phyloP scores from a whole-genome alignment of 2,797 vertebrate species.

The Euthynnus affinis region DNA sequence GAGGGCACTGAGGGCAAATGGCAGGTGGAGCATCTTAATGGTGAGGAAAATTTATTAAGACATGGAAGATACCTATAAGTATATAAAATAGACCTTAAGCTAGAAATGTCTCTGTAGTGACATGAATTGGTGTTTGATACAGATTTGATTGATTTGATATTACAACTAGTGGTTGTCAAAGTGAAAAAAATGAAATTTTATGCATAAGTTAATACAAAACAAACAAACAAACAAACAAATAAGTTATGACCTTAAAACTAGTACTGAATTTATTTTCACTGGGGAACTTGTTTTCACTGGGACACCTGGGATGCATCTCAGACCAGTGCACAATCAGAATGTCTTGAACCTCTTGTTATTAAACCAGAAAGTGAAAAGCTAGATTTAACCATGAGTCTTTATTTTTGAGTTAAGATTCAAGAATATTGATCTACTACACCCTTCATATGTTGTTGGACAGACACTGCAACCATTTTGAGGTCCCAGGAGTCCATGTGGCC shows the following conservation, averaged over 20 bases:
- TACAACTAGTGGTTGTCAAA: background rate
- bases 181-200: background rate
- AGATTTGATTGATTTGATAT: background rate
- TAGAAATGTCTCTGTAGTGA: background rate
- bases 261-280: background rate
- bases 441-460: slow-evolving; percentile 57
- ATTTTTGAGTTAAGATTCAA: background rate
- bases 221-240: background rate
- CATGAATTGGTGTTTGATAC: too few relatives aligned
- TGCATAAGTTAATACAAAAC: background rate
- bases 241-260: too few relatives aligned
- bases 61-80: background rate
- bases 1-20: slow-evolving; percentile 84
- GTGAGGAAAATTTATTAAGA: background rate
- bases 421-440: background rate
- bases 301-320: background rate
- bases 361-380: background rate
- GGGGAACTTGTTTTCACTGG: background rate
- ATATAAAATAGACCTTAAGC: background rate
- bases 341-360: background rate
- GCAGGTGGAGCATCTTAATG: slow-evolving; percentile 83
- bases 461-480: slow-evolving; percentile 77
- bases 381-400: background rate
- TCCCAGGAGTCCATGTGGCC: slow-evolving; percentile 65
- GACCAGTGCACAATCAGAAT: background rate